Evolutionary conservation across 2,113 vertebrate species (phyloP).

Genomic region (Condylura cristata): DNA sequence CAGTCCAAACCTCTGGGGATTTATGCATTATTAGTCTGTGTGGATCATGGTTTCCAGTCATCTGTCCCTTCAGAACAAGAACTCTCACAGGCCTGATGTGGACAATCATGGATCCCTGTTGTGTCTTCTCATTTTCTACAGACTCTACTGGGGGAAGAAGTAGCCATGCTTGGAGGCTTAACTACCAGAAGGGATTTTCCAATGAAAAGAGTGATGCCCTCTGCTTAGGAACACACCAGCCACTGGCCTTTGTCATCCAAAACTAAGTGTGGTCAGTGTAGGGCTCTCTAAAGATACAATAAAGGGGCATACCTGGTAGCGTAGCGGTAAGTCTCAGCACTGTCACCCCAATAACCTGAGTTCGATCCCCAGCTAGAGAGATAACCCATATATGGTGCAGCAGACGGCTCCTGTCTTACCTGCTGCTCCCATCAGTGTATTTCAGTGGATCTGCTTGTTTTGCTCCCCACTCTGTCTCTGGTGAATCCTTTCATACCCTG

Average conservation of each 20-base stretch:
- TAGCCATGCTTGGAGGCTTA: not conserved
- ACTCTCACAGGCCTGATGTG: conserved; percentile 28
- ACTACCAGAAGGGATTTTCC: not conserved
- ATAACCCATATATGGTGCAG: no score
- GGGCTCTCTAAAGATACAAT: not conserved
- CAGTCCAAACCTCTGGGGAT: conserved; percentile 22
- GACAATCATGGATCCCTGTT: not conserved
- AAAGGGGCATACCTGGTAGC: no score
- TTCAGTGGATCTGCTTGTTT: no score
- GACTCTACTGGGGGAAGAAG: not conserved
- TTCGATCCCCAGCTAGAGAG: no score
- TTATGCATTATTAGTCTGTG: not conserved
- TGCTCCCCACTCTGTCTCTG: no score
- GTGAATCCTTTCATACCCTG: no score
- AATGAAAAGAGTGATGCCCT: not conserved
- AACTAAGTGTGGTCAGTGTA: not conserved
- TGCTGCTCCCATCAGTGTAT: no score
- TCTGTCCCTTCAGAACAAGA: conserved; percentile 47
- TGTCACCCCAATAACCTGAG: no score
- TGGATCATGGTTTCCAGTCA: conserved; percentile 4
- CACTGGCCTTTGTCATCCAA: not conserved
- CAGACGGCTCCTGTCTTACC: no score
- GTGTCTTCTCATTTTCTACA: not conserved
- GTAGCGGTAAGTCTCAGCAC: no score
- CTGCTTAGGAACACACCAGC: not conserved